A percentile compares a stretch with the other conserved stretches of the same genome.
These are phyloP conservation scores for Larimichthys polyactis DNA, from an alignment of 2,113 vertebrate species.

Conservation along the genomic window DNA sequence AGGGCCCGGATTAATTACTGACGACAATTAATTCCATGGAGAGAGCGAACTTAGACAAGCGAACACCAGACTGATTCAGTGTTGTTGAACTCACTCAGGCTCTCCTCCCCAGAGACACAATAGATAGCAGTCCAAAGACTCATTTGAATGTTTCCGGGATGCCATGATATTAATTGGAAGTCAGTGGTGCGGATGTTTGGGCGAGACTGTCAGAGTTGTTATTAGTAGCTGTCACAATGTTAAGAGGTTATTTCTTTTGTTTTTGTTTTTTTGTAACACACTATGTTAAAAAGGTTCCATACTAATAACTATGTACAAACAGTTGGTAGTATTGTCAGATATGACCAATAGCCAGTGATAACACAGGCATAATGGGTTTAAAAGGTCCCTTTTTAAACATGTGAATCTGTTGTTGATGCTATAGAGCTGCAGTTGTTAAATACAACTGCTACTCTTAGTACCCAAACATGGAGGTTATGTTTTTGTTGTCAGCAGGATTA, in stretches of 20 bases:
- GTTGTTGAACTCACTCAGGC: slow-evolving; percentile 34
- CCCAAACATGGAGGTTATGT: no score
- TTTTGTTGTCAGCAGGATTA: no score
- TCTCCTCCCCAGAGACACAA: slow-evolving; percentile 39
- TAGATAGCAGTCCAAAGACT: slow-evolving; percentile 29
- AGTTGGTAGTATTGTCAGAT: neutral
- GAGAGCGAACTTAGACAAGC: slow-evolving; percentile 54
- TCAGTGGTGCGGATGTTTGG: slow-evolving; percentile 40
- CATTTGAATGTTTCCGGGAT: slow-evolving; percentile 35
- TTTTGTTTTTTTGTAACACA: neutral
- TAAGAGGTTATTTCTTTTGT: neutral
- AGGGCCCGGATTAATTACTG: slow-evolving; percentile 71
- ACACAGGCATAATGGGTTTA: neutral
- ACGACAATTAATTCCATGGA: slow-evolving; percentile 54
- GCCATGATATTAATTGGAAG: slow-evolving; percentile 59
- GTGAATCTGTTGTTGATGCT: neutral
- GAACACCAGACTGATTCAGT: slow-evolving; percentile 38
- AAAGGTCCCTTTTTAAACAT: neutral
- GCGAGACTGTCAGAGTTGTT: slow-evolving; percentile 23
- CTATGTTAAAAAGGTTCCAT: neutral
- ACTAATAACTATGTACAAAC: neutral
- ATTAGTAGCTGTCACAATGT: slow-evolving; percentile 24
- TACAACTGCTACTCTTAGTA: neutral
- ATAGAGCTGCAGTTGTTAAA: neutral
- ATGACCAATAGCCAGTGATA: neutral